Evolutionary conservation across 2,888 invertebrate species (phyloP).

Genomic region (Lordiphosa fenestrarum): DNA sequence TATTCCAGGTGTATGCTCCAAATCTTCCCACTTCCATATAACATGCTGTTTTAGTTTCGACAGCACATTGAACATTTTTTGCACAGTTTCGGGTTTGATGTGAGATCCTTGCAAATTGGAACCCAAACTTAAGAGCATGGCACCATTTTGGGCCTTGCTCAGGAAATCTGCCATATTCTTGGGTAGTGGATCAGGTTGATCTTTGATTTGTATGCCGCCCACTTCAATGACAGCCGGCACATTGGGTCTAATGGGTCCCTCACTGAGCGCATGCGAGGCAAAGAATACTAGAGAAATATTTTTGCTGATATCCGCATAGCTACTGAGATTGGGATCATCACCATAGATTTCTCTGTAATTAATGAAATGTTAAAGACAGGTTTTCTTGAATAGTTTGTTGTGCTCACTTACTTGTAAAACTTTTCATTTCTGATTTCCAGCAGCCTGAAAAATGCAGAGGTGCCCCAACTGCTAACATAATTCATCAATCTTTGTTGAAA

Average conservation of each 20-base stretch:
- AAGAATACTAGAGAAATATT: constrained; percentile 74
- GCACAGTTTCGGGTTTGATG: constrained; percentile 81
- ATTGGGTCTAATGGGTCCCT: constrained; percentile 72
- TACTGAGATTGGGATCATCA: constrained; percentile 57
- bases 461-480: neutral
- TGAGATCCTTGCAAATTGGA: constrained; percentile 76
- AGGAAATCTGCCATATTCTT: constrained; percentile 74
- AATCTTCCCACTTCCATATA: constrained; percentile 86
- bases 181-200: constrained; percentile 71
- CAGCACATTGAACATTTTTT: constrained; percentile 83
- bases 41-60: constrained; percentile 83
- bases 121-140: constrained; percentile 80
- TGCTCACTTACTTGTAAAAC: constrained; percentile 35
- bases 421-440: constrained; percentile 21
- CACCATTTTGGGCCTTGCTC: constrained; percentile 78
- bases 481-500: constrained; percentile 52
- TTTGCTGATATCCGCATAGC: constrained; percentile 52
- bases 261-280: constrained; percentile 66
- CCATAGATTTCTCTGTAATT: constrained; percentile 35
- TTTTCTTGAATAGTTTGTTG: too few relatives aligned
- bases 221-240: constrained; percentile 76
- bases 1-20: constrained; percentile 80
- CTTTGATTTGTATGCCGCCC: constrained; percentile 78
- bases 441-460: neutral
- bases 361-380: too few relatives aligned